Evolutionary conservation across 2,113 vertebrate genomes (phyloP).

Genomic region (Sus scrofa): T2T-Sscrofa CM000816.6:48956001-48956500

Average conservation of each 20-base stretch:
- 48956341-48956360: neutral
- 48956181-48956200: conserved; percentile 24
- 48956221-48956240: conserved; percentile 37
- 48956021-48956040: neutral
- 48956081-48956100: neutral
- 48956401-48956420: neutral
- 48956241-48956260: neutral
- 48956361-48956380: neutral
- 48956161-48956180: neutral
- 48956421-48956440: neutral
- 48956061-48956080: neutral
- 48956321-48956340: neutral
- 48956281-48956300: neutral
- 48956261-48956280: neutral
- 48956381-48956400: neutral
- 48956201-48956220: neutral
- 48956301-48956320: conserved; percentile 6
- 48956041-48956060: neutral
- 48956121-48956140: neutral
- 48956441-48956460: neutral
- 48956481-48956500: neutral
- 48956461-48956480: neutral
- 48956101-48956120: neutral
- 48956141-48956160: neutral
- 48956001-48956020: neutral